Percentiles rank a stretch among this genome's conserved stretches.
phyloP scores from a whole-genome alignment of 2,797 vertebrate species.

The Crax fasciolata region DNA sequence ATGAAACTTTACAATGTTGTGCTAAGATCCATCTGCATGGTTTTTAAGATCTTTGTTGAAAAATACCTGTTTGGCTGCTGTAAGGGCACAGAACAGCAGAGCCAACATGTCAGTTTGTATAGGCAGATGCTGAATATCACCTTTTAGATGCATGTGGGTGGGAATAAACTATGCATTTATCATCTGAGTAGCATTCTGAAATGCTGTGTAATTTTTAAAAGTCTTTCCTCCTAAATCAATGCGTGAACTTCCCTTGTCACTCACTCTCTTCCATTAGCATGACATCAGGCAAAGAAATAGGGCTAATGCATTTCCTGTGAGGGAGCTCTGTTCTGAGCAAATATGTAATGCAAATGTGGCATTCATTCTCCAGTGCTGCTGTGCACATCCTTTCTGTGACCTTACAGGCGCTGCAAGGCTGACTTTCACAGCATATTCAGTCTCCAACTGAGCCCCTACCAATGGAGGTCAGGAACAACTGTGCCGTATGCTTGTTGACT shows the following conservation, averaged over 20 bases:
- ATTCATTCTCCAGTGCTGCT: rapidly evolving
- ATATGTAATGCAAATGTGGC: not conserved
- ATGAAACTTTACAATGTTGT: not conserved
- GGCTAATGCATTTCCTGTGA: not conserved
- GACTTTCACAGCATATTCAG: not conserved
- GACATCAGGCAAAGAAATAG: not conserved
- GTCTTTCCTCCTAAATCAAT: not conserved
- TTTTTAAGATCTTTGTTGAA: not conserved
- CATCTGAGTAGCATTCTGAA: not conserved
- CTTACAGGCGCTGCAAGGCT: not conserved
- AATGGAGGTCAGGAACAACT: not conserved
- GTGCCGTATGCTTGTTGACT: not conserved
- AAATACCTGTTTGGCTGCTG: not conserved
- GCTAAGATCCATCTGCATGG: rapidly evolving
- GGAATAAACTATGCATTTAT: not conserved
- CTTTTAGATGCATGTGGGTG: not conserved
- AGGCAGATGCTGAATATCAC: not conserved
- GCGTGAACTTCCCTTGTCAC: not conserved
- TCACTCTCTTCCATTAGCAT: not conserved
- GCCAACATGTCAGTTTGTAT: not conserved
- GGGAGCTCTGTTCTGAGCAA: not conserved
- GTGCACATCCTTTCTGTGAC: not conserved
- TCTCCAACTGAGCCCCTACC: not conserved
- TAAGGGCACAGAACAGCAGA: not conserved
- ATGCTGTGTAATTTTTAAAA: not conserved